phyloP scores from a whole-genome alignment of 2,113 vertebrate species.

The Actenoides hombroni region DNA sequence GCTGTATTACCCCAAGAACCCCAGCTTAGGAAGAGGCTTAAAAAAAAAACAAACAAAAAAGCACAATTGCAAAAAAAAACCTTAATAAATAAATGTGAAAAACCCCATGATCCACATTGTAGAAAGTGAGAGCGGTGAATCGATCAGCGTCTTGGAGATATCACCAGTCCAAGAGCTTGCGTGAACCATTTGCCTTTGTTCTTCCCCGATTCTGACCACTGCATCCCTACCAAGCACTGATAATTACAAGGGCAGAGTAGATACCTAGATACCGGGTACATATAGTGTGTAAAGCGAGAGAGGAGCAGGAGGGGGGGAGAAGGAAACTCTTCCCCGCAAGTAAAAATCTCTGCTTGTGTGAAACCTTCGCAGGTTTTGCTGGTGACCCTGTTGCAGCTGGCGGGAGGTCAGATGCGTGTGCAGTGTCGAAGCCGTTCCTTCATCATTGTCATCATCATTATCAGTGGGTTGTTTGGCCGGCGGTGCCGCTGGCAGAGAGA shows the following conservation, averaged over 20 bases:
- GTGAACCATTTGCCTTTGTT: not conserved
- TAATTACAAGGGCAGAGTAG: slow-evolving; percentile 42
- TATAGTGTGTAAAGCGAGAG: slow-evolving; percentile 28
- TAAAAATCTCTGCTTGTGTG: slow-evolving; percentile 49
- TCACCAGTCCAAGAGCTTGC: not conserved
- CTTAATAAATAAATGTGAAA: slow-evolving; percentile 28
- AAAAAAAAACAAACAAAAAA: not conserved
- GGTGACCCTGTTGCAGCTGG: slow-evolving; percentile 69
- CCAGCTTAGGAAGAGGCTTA: slow-evolving; percentile 34
- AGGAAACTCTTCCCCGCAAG: not conserved
- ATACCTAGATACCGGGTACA: not conserved
- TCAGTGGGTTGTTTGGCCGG: not conserved
- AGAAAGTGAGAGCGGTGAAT: not conserved
- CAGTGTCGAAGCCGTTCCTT: slow-evolving; percentile 14
- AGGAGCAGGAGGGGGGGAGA: not conserved
- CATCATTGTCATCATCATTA: not conserved
- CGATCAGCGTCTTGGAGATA: not conserved
- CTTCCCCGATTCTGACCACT: not conserved
- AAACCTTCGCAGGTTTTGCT: slow-evolving; percentile 64
- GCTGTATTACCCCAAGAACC: not conserved
- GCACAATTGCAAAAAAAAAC: slow-evolving; percentile 40
- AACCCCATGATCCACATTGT: not conserved
- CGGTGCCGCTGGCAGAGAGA: not conserved
- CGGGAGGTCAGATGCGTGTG: slow-evolving; percentile 6
- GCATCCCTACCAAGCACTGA: slow-evolving; percentile 30